Base-by-base conservation (phyloP, 2,888 invertebrate species). In the Microdon myrmicae region DNA sequence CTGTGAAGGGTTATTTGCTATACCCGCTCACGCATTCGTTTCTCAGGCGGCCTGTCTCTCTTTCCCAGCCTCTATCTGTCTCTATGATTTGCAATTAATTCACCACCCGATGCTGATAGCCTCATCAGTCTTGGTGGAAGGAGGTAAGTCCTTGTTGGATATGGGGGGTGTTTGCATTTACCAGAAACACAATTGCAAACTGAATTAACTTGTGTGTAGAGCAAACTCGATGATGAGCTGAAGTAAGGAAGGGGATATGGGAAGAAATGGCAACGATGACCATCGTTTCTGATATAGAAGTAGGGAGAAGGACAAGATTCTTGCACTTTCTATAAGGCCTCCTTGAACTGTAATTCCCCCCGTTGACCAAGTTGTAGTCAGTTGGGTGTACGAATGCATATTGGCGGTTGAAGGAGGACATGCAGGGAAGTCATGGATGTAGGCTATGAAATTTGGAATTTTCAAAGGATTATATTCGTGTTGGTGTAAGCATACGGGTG, bases 171-270 rank as follows among this genome's bases (percentile, higher is more conserved):
- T 51, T 51, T 58, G 64, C 64, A 64, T 64, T 64, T 64, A 58
- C 58, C 47, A 64, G 44, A 49, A 58, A 53, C 53, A 53, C 51
- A 64, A 64, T 53, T 64, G 64, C 58, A 64, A 64, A 64, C 64
- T 64, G 64, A 64, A 64, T 64, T 64, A 64, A 64, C 64, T 64
- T 64, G 58, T 64, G 53, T 58, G 58, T 53, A 58, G 58, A 64
- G 47, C 47, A 64, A 47, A 47, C 41, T 13, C 45, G 13, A 47
- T 3, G 7, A 7, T 2, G 44, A 13, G 28, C 26, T 38, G n/a
- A 23, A 22, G 38, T 14, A 22, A 13, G 28, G 41, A 29, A 19
- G 16, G 17, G 14, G 44, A 48, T 43, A 28, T 38, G 23, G 28
- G 37, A 38, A 16, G 38, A 23, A 37, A 29, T 55, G 29, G 45